Evolutionary conservation across 1,140 invertebrate genomes (phyloP).

Genomic region (Periplaneta americana): DNA sequence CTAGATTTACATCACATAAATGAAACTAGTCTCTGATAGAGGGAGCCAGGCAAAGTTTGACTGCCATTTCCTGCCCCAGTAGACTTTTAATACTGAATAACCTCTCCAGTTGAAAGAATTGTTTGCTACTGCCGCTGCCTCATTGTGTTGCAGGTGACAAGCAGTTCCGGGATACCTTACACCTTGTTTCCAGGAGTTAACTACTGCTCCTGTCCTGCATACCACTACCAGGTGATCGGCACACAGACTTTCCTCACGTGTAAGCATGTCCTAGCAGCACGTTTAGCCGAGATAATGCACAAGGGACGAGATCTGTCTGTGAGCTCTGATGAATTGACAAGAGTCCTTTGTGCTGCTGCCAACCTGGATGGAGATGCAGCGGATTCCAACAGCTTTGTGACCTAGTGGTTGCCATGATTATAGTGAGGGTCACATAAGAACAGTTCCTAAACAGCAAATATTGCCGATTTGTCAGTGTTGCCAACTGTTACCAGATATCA

Average conservation of each 20-base stretch:
- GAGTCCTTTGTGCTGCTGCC: constrained; percentile 3
- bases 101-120: too few relatives aligned
- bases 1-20: too few relatives aligned
- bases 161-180: constrained; percentile 47
- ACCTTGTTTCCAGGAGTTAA: constrained; percentile 54
- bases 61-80: too few relatives aligned
- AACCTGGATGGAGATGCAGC: not conserved
- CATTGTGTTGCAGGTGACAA: constrained; percentile 47
- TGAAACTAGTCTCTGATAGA: too few relatives aligned
- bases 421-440: too few relatives aligned
- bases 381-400: too few relatives aligned
- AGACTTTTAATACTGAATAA: too few relatives aligned
- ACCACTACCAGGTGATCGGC: constrained; percentile 49
- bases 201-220: constrained; percentile 54
- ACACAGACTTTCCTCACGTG: constrained; percentile 47
- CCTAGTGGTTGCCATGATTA: too few relatives aligned
- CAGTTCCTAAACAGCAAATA: too few relatives aligned
- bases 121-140: constrained; percentile 16
- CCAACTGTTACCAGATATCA: too few relatives aligned
- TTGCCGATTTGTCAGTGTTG: too few relatives aligned
- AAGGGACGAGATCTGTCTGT: constrained; percentile 24
- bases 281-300: constrained; percentile 44
- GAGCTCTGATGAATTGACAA: not conserved
- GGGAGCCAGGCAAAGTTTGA: too few relatives aligned
- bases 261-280: constrained; percentile 57